Evolutionary conservation across 2,113 vertebrate genomes (phyloP).

Genomic region (Leptobrachium leishanense): DNA sequence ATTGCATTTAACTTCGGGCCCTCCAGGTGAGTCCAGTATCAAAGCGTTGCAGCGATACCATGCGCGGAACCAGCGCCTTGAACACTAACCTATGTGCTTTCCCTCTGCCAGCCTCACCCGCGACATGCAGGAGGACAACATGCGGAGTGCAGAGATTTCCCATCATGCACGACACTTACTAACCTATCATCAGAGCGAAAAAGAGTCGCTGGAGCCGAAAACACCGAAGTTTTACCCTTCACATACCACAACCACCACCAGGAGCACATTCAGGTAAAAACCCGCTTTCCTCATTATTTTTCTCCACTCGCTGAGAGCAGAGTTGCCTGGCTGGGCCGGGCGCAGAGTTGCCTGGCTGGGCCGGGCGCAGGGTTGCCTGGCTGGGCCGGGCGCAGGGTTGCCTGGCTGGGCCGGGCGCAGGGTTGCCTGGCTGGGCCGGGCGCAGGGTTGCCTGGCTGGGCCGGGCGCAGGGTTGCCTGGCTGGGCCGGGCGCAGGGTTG

Average conservation of each 20-base stretch:
- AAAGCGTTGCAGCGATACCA: not conserved
- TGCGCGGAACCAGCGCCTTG: not conserved
- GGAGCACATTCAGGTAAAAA: slow-evolving; percentile 29
- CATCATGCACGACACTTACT: slow-evolving; percentile 18
- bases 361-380: too few species aligned
- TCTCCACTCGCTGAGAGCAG: not conserved
- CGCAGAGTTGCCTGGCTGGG: too few species aligned
- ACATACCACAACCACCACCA: not conserved
- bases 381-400: too few species aligned
- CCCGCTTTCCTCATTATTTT: too few species aligned
- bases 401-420: too few species aligned
- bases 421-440: too few species aligned
- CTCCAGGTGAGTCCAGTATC: slow-evolving; percentile 71
- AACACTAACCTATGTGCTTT: not conserved
- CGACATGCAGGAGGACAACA: slow-evolving; percentile 6
- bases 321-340: too few species aligned
- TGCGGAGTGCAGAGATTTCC: slow-evolving; percentile 28
- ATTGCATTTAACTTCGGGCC: slow-evolving; percentile 88
- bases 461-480: too few species aligned
- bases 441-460: too few species aligned
- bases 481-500: too few species aligned
- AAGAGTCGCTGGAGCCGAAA: not conserved
- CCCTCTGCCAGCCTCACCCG: not conserved
- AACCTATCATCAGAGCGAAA: not conserved
- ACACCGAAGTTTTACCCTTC: not conserved